Conservation (phyloP, 2,113 vertebrate genomes). For the Sciurus niger region DNA sequence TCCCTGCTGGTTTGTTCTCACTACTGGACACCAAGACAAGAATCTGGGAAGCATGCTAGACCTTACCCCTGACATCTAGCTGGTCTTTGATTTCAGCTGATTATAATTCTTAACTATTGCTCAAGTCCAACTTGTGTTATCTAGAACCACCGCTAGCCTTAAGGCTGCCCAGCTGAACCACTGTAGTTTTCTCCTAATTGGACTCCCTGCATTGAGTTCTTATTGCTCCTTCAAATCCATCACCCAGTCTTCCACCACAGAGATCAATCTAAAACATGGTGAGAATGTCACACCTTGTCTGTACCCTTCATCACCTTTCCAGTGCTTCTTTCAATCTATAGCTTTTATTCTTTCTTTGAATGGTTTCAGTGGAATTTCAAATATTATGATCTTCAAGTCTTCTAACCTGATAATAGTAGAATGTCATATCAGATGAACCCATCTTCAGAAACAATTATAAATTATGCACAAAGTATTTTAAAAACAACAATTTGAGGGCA, state of each 20-base stretch:
- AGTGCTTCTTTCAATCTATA: neutral
- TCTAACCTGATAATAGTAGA: neutral
- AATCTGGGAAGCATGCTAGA: neutral
- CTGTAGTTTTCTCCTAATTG: neutral
- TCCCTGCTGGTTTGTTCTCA: neutral
- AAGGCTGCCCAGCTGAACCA: neutral
- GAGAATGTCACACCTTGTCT: neutral
- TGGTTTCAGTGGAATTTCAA: constrained; percentile 16
- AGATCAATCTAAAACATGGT: neutral
- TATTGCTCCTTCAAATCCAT: neutral
- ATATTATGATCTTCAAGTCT: neutral
- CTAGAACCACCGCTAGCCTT: neutral
- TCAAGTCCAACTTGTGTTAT: neutral
- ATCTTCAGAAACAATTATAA: constrained; percentile 7
- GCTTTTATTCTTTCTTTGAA: constrained; percentile 33
- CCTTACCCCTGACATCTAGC: neutral
- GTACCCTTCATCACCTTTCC: neutral
- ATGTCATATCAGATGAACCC: neutral
- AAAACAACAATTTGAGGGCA: neutral
- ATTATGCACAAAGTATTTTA: neutral
- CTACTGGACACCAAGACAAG: neutral
- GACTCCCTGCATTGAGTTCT: neutral
- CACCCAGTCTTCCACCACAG: neutral
- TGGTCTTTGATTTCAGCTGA: neutral
- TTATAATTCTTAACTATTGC: neutral